Base-by-base conservation (phyloP, 2,888 invertebrate species). In the Dasysyrphus albostriatus region DNA sequence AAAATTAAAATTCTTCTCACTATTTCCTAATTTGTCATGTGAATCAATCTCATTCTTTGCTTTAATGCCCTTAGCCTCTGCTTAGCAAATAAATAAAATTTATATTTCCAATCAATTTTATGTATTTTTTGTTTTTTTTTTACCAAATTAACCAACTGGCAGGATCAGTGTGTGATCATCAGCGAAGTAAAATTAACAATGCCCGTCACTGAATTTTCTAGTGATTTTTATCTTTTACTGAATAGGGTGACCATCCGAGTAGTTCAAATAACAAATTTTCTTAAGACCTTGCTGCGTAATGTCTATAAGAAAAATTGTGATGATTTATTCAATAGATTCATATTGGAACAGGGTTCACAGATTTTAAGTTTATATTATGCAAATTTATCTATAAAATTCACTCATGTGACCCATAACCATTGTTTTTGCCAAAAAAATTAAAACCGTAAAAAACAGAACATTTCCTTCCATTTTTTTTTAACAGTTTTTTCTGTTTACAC, bases 1-100 rank as follows among this genome's bases (percentile, higher is more conserved):
- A 39, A n/a, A 24, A 58, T 81, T 74, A 73, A 82, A 69, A 85
- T 85, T 85, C 85, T 19, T 58, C 72, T 49, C 81, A 63, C 61
- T 69, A 19, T 29, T 44, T 49, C 56, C 24, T 47, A 76, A 81
- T 85, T 81, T 85, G 81, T 85, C 77, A 81, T 77, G 63, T 63
- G 51, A 75, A 70, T 56, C 37, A 70, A 65, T 67, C 76, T 44
- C 61, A 54, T 65, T 65, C 9, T 32, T 49, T 61, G 24, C 24
- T 3, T 59, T 14, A 8, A 61, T 61, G 39, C 8, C 24, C 9
- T 24, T 16, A 70, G 32, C 32, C 37, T 7, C 37, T n/a, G 24
- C 24, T 14, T 3, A 44, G 14, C 2, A 12, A 37, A 44, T 49
- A 51, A 8, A 74, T 16, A 16, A 16, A 79, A 75, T 84, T 80